Evolutionary conservation across 2,888 invertebrate species (phyloP).

Genomic region (Drosophila rellima): DNA sequence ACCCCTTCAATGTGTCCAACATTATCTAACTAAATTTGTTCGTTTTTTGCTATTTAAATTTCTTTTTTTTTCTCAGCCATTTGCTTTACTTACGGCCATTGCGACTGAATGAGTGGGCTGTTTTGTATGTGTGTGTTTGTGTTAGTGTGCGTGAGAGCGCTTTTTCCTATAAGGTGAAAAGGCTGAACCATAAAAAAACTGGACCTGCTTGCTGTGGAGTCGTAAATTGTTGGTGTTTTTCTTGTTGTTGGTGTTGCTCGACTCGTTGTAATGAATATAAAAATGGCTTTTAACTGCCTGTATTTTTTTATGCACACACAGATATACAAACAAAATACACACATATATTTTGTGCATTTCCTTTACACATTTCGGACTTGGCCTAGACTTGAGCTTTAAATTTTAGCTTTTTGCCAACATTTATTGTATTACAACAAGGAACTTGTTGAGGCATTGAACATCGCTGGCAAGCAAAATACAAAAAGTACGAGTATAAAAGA

Average conservation of each 20-base stretch:
- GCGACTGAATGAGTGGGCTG: conserved; percentile 5
- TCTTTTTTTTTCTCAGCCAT: conserved; percentile 15
- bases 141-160: conserved; percentile 30
- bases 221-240: conserved; percentile 63
- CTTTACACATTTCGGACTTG: conserved; percentile 41
- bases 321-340: conserved; percentile 1
- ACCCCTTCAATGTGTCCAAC: conserved; percentile 5
- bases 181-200: conserved; percentile 54
- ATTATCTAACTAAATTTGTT: conserved; percentile 11
- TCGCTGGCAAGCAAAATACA: conserved; percentile 15
- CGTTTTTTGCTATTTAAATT: conserved; percentile 17
- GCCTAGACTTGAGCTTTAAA: conserved; percentile 30
- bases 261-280: conserved; percentile 71
- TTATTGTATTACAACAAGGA: conserved; percentile 42
- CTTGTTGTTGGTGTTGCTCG: conserved; percentile 37
- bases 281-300: conserved; percentile 65
- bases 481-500: not conserved
- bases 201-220: conserved; percentile 53
- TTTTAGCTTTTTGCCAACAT: conserved; percentile 33
- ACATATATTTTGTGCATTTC: conserved; percentile 37
- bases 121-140: conserved; percentile 8
- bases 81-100: conserved; percentile 25
- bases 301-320: conserved; percentile 32
- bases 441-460: conserved; percentile 70
- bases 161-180: conserved; percentile 44